Evolutionary conservation across 2,888 invertebrate genomes (phyloP), one percentile per base, ranked within the genome.

Genomic region (Hymenopus coronatus): DNA sequence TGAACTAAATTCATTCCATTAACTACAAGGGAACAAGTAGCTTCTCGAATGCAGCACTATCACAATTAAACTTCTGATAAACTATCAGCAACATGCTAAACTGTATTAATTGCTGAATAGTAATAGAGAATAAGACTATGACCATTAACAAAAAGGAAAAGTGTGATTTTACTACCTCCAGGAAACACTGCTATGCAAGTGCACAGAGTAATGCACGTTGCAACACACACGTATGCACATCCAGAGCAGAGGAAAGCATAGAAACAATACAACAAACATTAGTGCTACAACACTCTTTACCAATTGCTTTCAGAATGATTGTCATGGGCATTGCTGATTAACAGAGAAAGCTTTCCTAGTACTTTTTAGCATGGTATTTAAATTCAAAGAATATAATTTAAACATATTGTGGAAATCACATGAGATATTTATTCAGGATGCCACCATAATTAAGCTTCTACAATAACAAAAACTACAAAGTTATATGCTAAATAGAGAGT

Each of bases 101-200:
- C 15, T 70, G 25, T 20, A 70, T 3, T 3, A 70, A 3, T 15
- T 54, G 54, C 20, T 70, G 6, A 20, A 70, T 70, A 6, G 54
- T 20, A 20, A 25, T 0, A 20, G 25, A 70, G 54, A 20, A 70
- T 70, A 70, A 28, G 33, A 89, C 70, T 54, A 88, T 88, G 54
- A 88, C 81, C 84, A n/a, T 89, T 15, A 70, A 70, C 54, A 70
- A 83, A 87, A 89, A 83, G 85, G 85, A 90, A 88, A 83, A 88
- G 87, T 89, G 89, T 89, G 89, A 46, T 20, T 70, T 83, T 89
- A 89, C 91, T 92, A 92, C 92, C 92, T 92, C 91, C 91, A 90
- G 92, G 92, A 89, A 92, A 92, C 91, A 92, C 92, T 91, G 92
- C 92, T 92, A 92, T 91, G 91, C 90, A 90, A 90, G 91, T 90